phyloP scores from a whole-genome alignment of 2,888 invertebrate species.

The Drosophila pseudotakahashii region DNA sequence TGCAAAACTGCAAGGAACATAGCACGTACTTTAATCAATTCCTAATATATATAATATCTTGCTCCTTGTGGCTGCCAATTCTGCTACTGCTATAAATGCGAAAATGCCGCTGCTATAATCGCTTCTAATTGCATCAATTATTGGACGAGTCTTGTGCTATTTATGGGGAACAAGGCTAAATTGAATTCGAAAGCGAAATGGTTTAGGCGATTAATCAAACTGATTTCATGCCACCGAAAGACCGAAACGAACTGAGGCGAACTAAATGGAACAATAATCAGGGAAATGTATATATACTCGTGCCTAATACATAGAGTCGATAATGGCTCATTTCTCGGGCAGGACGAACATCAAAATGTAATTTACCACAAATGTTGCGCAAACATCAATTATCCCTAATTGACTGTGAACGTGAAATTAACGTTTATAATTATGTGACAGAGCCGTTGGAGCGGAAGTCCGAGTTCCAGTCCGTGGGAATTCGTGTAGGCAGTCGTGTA shows the following conservation, averaged over 20 bases:
- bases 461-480: slow-evolving; percentile 23
- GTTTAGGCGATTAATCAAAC: slow-evolving; percentile 68
- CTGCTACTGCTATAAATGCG: neutral
- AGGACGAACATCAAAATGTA: slow-evolving; percentile 73
- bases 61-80: slow-evolving; percentile 10
- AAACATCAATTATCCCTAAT: slow-evolving; percentile 80
- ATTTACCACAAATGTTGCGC: slow-evolving; percentile 78
- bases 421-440: slow-evolving; percentile 80
- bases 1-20: slow-evolving; percentile 43
- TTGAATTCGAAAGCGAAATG: slow-evolving; percentile 46
- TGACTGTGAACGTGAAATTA: slow-evolving; percentile 79
- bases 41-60: slow-evolving; percentile 9
- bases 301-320: slow-evolving; percentile 17
- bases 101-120: slow-evolving; percentile 31
- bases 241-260: slow-evolving; percentile 30
- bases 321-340: slow-evolving; percentile 21
- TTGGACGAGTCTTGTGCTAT: slow-evolving; percentile 36
- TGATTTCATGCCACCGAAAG: slow-evolving; percentile 45
- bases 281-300: neutral
- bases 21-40: slow-evolving; percentile 30
- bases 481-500: slow-evolving; percentile 19
- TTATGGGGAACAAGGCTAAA: slow-evolving; percentile 13
- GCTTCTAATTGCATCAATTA: slow-evolving; percentile 71
- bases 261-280: slow-evolving; percentile 29
- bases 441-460: slow-evolving; percentile 40